Conservation (phyloP, 2,888 invertebrate genomes). For the Hydrotaea cyrtoneurina region DNA sequence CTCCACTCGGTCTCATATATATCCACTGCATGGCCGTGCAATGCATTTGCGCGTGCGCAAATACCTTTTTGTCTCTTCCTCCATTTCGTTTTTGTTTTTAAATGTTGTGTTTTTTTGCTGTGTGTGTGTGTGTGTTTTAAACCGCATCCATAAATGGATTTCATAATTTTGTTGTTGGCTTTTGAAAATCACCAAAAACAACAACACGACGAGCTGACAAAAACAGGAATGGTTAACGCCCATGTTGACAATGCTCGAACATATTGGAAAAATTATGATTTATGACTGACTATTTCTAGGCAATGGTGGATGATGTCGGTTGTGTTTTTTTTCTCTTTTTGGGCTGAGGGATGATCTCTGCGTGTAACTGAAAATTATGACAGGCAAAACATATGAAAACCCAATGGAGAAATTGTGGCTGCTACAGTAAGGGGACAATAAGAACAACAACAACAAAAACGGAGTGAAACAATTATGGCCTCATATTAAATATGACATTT, state of each 20-base stretch:
- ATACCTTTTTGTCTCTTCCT: constrained; percentile 68
- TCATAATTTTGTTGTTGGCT: constrained; percentile 49
- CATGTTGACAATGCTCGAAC: constrained; percentile 77
- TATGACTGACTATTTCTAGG: constrained; percentile 70
- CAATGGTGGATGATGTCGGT: constrained; percentile 31
- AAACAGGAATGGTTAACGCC: constrained; percentile 74
- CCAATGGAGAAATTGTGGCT: constrained; percentile 27
- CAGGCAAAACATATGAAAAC: constrained; percentile 16
- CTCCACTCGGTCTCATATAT: background rate
- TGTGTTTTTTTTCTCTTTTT: constrained; percentile 46
- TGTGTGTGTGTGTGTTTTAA: constrained; percentile 10
- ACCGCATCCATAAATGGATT: constrained; percentile 12
- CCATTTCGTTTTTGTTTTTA: constrained; percentile 52
- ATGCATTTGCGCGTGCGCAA: constrained; percentile 77
- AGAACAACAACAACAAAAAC: background rate
- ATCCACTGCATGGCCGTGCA: constrained; percentile 40
- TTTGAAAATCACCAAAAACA: constrained; percentile 65
- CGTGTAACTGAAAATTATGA: constrained; percentile 43
- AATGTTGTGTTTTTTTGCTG: constrained; percentile 23
- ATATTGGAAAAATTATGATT: constrained; percentile 75
- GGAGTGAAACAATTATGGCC: background rate
- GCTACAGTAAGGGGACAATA: background rate
- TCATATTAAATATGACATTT: no score
- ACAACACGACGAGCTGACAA: background rate
- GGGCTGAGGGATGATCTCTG: constrained; percentile 47